Conservation (phyloP, 1,140 invertebrate species). For the Anastrepha ludens region DNA sequence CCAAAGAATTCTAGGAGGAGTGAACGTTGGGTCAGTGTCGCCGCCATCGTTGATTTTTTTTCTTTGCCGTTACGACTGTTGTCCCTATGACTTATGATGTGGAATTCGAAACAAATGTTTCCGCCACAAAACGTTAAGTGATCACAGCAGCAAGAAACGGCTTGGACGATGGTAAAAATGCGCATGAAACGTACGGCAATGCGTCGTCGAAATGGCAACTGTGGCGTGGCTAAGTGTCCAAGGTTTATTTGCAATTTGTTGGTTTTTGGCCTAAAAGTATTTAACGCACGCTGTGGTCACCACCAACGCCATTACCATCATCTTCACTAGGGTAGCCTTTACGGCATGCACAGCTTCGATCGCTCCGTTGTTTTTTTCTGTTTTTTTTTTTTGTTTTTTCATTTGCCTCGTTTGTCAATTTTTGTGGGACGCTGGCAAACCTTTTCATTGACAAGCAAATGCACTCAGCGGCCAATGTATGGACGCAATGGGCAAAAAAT, state of each 20-base stretch:
- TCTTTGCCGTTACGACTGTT: not conserved
- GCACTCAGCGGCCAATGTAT: slow-evolving; percentile 57
- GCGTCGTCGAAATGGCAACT: slow-evolving; percentile 5
- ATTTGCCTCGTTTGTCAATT: slow-evolving; percentile 12
- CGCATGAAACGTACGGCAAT: not conserved
- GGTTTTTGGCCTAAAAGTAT: slow-evolving; percentile 50
- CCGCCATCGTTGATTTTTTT: not conserved
- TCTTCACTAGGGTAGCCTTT: not conserved
- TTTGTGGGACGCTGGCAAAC: slow-evolving; percentile 39
- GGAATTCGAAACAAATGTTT: slow-evolving; percentile 58
- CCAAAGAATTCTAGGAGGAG: slow-evolving; percentile 5
- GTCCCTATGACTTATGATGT: slow-evolving; percentile 57
- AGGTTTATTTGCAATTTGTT: slow-evolving; percentile 24
- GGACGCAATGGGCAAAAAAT: not conserved
- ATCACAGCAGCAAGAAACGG: slow-evolving; percentile 37
- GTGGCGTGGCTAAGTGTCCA: not conserved
- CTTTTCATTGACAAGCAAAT: slow-evolving; percentile 59
- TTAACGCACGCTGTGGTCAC: slow-evolving; percentile 52
- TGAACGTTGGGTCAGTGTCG: not conserved
- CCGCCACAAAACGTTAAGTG: slow-evolving; percentile 57
- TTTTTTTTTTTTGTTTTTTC: not conserved
- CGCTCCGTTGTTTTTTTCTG: not conserved
- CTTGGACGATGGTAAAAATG: not conserved
- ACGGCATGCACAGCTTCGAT: not conserved
- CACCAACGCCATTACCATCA: slow-evolving; percentile 12